Conservation (phyloP, 2,797 vertebrate genomes). For the Sphenopsis melanotis region DNA sequence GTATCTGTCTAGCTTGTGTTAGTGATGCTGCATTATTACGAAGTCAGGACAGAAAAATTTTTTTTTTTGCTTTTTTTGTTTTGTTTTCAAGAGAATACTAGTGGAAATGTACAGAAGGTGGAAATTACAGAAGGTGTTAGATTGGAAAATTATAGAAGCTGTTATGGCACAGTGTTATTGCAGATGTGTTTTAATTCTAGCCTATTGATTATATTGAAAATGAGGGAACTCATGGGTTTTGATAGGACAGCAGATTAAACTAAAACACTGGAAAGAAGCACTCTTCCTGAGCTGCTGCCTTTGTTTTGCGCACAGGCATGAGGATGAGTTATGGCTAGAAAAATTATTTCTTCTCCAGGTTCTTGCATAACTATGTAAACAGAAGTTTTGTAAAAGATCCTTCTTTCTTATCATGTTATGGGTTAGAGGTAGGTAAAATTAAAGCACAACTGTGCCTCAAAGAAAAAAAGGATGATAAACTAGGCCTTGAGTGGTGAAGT, state of each 20-base stretch:
- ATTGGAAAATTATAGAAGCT: not conserved
- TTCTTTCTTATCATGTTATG: not conserved
- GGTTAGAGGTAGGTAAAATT: not conserved
- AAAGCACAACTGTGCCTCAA: not conserved
- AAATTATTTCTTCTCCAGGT: not conserved
- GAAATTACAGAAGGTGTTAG: not conserved
- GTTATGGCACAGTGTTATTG: not conserved
- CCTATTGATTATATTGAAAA: not conserved
- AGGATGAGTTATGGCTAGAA: not conserved
- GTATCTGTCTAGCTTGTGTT: not conserved
- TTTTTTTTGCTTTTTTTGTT: not conserved
- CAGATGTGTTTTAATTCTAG: not conserved
- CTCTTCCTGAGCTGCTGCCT: not conserved
- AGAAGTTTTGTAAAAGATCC: not conserved
- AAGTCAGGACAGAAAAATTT: not conserved
- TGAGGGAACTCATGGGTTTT: not conserved
- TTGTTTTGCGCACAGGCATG: not conserved
- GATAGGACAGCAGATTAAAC: not conserved
- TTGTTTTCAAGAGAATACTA: not conserved
- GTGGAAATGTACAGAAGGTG: not conserved
- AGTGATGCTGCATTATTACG: not conserved
- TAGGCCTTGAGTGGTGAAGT: not conserved
- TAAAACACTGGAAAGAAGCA: not conserved
- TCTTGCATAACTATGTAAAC: not conserved
- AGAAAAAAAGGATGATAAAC: not conserved